Conservation (phyloP, 23 tunicate genomes). For the Clavelina lepadiformis region DNA sequence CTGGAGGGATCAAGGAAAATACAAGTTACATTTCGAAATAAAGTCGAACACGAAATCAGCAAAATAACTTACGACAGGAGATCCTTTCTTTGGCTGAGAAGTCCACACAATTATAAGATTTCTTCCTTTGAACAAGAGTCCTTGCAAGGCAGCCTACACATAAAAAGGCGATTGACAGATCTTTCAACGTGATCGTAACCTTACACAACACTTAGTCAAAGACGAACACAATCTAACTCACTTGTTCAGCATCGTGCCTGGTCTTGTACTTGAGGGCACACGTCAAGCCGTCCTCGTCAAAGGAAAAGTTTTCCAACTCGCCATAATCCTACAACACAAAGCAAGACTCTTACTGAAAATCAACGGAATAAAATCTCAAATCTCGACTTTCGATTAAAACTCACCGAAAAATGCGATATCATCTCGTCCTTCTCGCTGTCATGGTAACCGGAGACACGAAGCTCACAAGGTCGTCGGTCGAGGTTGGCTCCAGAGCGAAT, state of each 20-base stretch:
- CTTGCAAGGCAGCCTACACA: constrained; percentile 55
- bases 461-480: constrained; percentile 88
- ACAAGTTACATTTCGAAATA: too few species aligned
- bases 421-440: constrained; percentile 82
- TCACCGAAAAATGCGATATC: constrained; percentile 82
- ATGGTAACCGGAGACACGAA: constrained; percentile 82
- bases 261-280: constrained; percentile 73
- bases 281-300: constrained; percentile 71
- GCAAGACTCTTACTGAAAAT: background rate
- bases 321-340: constrained; percentile 67
- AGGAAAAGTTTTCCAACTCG: constrained; percentile 58
- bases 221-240: background rate
- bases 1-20: too few species aligned
- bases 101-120: constrained; percentile 53
- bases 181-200: background rate
- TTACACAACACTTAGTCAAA: background rate
- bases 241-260: constrained; percentile 79
- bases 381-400: constrained; percentile 6
- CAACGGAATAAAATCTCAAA: background rate
- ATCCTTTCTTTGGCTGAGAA: constrained; percentile 19
- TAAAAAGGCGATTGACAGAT: too few species aligned
- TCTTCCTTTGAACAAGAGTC: constrained; percentile 49
- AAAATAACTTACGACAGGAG: background rate
- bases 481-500: constrained; percentile 75
- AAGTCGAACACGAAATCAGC: background rate